These are phyloP conservation scores for Phallusia fumigata DNA, from an alignment of 23 tunicate genomes.

Conservation along the genomic window DNA sequence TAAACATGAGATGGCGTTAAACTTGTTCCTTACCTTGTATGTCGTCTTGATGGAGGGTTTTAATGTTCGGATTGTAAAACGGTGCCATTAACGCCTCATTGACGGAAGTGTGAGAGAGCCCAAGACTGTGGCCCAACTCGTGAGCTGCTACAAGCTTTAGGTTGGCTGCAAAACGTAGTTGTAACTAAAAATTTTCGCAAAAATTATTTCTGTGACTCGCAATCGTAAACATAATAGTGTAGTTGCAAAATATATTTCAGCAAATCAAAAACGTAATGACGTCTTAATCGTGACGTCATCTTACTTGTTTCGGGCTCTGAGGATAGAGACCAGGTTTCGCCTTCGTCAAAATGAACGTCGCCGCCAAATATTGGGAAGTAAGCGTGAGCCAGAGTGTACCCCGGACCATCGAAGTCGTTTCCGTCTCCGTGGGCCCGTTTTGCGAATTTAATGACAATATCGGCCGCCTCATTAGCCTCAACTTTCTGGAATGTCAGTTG, in stretches of 20 bases:
- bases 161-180: slow-evolving; percentile 29
- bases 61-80: slow-evolving; percentile 60
- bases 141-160: slow-evolving; percentile 74
- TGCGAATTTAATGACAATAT: slow-evolving; percentile 72
- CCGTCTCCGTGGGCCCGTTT: slow-evolving; percentile 78
- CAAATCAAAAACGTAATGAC: too few relatives aligned
- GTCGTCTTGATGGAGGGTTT: slow-evolving; percentile 63
- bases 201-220: too few relatives aligned
- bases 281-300: not conserved
- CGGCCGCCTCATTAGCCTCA: slow-evolving; percentile 20
- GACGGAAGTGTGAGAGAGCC: slow-evolving; percentile 79
- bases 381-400: slow-evolving; percentile 86
- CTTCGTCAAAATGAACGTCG: slow-evolving; percentile 90
- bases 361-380: slow-evolving; percentile 73
- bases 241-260: too few relatives aligned
- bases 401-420: slow-evolving; percentile 79
- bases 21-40: slow-evolving; percentile 55
- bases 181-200: too few relatives aligned
- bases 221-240: too few relatives aligned
- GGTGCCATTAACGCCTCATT: slow-evolving; percentile 81
- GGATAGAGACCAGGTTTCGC: slow-evolving; percentile 49
- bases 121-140: slow-evolving; percentile 89
- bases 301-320: slow-evolving; percentile 27
- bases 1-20: too few relatives aligned
- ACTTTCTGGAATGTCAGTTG: slow-evolving; percentile 45